A percentile compares a stretch with the other conserved stretches of the same genome.
Evolutionary conservation across 2,888 invertebrate species (phyloP).

Genomic region (Pollenia angustigena): DNA sequence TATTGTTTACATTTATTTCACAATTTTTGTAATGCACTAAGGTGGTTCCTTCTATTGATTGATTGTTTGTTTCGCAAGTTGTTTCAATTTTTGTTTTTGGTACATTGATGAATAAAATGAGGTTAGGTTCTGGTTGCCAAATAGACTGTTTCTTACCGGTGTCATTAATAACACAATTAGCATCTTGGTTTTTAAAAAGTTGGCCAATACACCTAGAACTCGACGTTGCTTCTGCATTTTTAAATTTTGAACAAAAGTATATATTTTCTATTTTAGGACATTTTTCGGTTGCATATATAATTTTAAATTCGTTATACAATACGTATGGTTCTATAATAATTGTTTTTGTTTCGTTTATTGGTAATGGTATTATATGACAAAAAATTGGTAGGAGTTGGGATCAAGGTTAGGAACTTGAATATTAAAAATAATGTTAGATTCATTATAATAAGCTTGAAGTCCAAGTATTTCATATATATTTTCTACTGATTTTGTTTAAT

Average conservation of each 20-base stretch:
- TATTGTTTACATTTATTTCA: slow-evolving; percentile 20
- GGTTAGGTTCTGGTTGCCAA: slow-evolving; percentile 30
- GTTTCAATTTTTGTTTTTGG: slow-evolving; percentile 24
- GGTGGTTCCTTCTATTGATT: slow-evolving; percentile 23
- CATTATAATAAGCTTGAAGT: slow-evolving; percentile 66
- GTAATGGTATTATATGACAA: not conserved
- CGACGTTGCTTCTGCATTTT: not conserved
- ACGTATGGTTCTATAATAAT: not conserved
- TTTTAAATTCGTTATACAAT: slow-evolving; percentile 35
- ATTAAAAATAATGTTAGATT: slow-evolving; percentile 70
- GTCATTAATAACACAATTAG: slow-evolving; percentile 12
- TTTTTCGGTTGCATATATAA: slow-evolving; percentile 29
- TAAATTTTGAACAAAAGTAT: slow-evolving; percentile 29
- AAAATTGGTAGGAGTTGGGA: slow-evolving; percentile 41
- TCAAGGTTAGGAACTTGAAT: slow-evolving; percentile 63
- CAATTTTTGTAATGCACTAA: slow-evolving; percentile 45
- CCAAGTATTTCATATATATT: slow-evolving; percentile 70
- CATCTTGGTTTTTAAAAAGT: slow-evolving; percentile 1
- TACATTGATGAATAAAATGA: slow-evolving; percentile 24
- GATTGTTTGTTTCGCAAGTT: slow-evolving; percentile 17
- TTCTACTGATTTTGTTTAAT: slow-evolving; percentile 64
- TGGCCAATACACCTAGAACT: not conserved
- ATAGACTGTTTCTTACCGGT: slow-evolving; percentile 18
- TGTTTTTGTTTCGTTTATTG: not conserved
- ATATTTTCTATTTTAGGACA: slow-evolving; percentile 39